Evolutionary conservation across 2,797 vertebrate species (phyloP).

Genomic region (Esox lucius): DNA sequence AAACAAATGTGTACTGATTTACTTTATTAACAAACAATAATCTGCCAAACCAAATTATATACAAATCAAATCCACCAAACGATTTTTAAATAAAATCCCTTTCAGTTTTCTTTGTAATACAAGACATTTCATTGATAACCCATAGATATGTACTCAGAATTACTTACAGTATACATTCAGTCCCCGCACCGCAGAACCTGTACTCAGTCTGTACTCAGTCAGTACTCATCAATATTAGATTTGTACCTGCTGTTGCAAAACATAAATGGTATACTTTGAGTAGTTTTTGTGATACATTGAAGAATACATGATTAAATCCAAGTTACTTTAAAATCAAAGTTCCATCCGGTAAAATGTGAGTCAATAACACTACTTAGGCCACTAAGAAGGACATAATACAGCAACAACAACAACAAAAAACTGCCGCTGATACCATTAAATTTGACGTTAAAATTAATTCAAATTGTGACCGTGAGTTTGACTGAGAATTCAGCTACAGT

Average conservation of each 20-base stretch:
- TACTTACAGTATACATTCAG: neutral
- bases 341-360: too few relatives aligned
- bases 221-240: constrained; percentile 4
- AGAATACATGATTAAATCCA: neutral
- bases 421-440: too few relatives aligned
- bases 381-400: too few relatives aligned
- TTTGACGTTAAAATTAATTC: too few relatives aligned
- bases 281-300: constrained; percentile 20
- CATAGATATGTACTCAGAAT: neutral
- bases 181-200: constrained; percentile 9
- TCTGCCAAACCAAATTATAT: constrained; percentile 40
- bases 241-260: neutral
- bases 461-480: too few relatives aligned
- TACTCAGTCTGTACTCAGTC: neutral
- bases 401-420: too few relatives aligned
- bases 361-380: too few relatives aligned
- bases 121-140: constrained; percentile 14
- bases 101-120: constrained; percentile 13
- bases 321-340: too few relatives aligned
- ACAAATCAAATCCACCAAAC: constrained; percentile 44
- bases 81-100: constrained; percentile 21
- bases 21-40: constrained; percentile 9
- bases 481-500: neutral
- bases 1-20: constrained; percentile 13
- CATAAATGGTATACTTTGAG: neutral